phyloP scores from a whole-genome alignment of 2,113 vertebrate genomes.

The Syngnathus scovelli region DNA sequence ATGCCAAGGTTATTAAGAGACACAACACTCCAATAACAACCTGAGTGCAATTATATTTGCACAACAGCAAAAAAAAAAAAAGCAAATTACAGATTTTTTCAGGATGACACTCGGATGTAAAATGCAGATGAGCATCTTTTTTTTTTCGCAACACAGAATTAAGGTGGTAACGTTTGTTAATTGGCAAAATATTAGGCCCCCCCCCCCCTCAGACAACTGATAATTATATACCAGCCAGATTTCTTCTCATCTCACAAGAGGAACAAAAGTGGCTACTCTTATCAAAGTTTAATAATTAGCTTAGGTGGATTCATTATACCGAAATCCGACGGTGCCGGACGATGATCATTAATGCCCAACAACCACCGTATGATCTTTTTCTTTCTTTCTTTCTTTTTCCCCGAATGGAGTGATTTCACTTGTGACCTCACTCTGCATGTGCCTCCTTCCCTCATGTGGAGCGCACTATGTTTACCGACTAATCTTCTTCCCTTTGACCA shows the following conservation, averaged over 20 bases:
- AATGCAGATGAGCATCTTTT: no score
- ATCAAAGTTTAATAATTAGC: no score
- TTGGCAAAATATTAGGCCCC: no score
- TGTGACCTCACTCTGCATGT: conserved; percentile 28
- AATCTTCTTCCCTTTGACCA: conserved; percentile 65
- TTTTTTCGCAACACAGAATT: no score
- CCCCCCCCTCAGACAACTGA: no score
- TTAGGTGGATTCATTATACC: background rate
- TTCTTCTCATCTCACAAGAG: no score
- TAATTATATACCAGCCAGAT: no score
- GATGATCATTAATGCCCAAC: conserved; percentile 37
- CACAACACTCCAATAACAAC: conserved; percentile 8
- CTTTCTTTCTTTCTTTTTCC: conserved; percentile 10
- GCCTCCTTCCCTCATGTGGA: conserved; percentile 38
- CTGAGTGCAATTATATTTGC: background rate
- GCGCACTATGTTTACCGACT: conserved; percentile 51
- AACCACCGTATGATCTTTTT: conserved; percentile 36
- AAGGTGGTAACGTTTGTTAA: no score
- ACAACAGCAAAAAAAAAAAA: no score
- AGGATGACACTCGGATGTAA: no score
- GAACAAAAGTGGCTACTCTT: no score
- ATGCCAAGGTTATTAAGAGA: conserved; percentile 60
- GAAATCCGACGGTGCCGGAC: background rate
- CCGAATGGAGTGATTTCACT: conserved; percentile 48
- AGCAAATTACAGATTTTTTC: no score